Base-by-base conservation (phyloP, 2,888 invertebrate genomes). In the Neuroscelio doddi region DNA sequence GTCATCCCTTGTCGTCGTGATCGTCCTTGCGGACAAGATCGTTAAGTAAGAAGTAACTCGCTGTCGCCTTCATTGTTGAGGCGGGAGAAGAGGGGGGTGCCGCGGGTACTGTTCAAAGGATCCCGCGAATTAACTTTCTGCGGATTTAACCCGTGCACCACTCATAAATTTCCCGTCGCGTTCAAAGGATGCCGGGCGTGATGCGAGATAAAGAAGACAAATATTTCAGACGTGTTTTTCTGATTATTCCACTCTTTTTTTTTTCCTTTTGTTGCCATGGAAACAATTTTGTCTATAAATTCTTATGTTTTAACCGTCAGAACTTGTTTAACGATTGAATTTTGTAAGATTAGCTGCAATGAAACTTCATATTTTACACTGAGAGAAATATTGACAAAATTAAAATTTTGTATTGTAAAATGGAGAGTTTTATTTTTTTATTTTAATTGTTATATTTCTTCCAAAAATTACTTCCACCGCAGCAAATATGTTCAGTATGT, bases 251-350 rank as follows among this genome's bases (percentile, higher is more conserved):
- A 42, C 26, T 26, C 12, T 26, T 42, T 42, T 17, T 29, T 44
- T 14, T 15, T 29, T 15, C 14, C 12, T 30, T 5, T n/a, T n/a
- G n/a, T n/a, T n/a, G n/a, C 47, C 51, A 27, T 44, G 36, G 64
- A 47, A 29, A 38, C 24, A 32, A 32, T 52, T 64, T 64, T 64
- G 52, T 63, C 45, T 57, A 26, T 32, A 34, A 24, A 49, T 27
- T 45, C 58, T 64, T 64, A 58, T 58, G 58, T 64, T 64, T 64
- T 55, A 58, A 64, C 53, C 64, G 59, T 58, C 64, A 51, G 49
- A 59, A 64, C 64, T 58, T 58, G 64, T 64, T 64, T 58, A 47
- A 49, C 49, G 64, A 64, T 64, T 64, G 58, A 53, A 58, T 45
- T 58, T n/a, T n/a, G 52, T 58, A 58, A 34, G 58, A 58, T 49